Percentiles rank a stretch among this genome's conserved stretches.
These are phyloP conservation scores for Anastatus disparis DNA, from an alignment of 1,140 invertebrate species.

Conservation along the genomic window DNA sequence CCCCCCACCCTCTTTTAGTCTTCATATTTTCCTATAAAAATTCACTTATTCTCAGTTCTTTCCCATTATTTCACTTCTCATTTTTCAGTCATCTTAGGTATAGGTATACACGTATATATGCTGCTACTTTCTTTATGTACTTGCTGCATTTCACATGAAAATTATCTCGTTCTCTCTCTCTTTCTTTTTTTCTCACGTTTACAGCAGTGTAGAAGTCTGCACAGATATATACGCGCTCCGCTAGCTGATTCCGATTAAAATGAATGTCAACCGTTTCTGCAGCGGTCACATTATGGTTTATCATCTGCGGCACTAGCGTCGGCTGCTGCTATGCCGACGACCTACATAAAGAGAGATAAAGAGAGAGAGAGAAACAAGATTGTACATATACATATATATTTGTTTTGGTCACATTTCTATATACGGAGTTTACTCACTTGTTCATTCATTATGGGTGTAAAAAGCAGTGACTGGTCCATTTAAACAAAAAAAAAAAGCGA, in stretches of 20 bases:
- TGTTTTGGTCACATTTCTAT: background rate
- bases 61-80: constrained; percentile 27
- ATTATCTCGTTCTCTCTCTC: constrained; percentile 15
- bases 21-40: constrained; percentile 36
- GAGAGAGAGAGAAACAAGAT: background rate
- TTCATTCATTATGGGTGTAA: no score
- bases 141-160: background rate
- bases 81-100: constrained; percentile 22
- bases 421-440: no score
- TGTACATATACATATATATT: background rate
- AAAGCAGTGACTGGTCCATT: background rate
- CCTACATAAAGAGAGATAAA: background rate
- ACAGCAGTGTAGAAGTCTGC: no score
- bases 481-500: no score
- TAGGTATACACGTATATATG: no score
- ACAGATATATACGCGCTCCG: background rate
- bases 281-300: constrained; percentile 33
- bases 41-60: constrained; percentile 26
- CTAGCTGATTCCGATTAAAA: constrained; percentile 38
- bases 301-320: constrained; percentile 17
- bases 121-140: background rate
- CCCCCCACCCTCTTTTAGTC: constrained; percentile 6
- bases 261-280: constrained; percentile 33
- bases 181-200: no score
- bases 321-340: background rate